Base-by-base conservation (phyloP, 1,140 invertebrate species). In the Tetramorium parvispinum region DNA sequence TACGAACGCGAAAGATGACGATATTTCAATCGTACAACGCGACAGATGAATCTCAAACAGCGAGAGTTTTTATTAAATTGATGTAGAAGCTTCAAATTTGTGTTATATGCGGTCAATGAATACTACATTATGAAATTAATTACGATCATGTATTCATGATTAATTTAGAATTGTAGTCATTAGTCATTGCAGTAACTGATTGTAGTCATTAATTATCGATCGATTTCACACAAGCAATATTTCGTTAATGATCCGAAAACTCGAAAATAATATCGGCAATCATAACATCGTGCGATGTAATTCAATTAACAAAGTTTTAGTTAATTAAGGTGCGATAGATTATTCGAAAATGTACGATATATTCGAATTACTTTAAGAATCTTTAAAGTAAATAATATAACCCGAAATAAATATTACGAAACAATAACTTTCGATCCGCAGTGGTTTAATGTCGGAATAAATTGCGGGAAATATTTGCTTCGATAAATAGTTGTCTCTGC, bases 181-280 rank as follows among this genome's bases (percentile, higher is more conserved):
- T 66, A 66, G 37, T 66, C 37, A 16, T 63, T 32, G n/a, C 37
- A 43, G 37, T 66, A n/a, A 8, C 40, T 66, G 37, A 66, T 40
- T 66, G 37, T 40, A 65, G 18, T 21, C 18, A 65, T 65, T 65
- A 65, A 65, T 40, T 40, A 65, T 65, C 37, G 37, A 66, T 66
- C 37, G n/a, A 13, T 66, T 43, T 43, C 37, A n/a, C 13, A 66
- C 37, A 43, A 66, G 63, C 37, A 43, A 21, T 66, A 18, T 65
- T 40, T 65, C 63, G 10, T 66, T 43, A 43, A 66, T 66, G 37
- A 66, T 4, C 37, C 21, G 43, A 66, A 66, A 66, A 13, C 43
- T 66, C 3, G 4, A 66, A 66, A 66, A 43, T 66, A 66, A 66
- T 66, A 11, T 13, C n/a, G n/a, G 0, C 37, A 66, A 43, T 43